phyloP scores from a whole-genome alignment of 1,140 invertebrate genomes.

The Meloidogyne floridensis region DNA sequence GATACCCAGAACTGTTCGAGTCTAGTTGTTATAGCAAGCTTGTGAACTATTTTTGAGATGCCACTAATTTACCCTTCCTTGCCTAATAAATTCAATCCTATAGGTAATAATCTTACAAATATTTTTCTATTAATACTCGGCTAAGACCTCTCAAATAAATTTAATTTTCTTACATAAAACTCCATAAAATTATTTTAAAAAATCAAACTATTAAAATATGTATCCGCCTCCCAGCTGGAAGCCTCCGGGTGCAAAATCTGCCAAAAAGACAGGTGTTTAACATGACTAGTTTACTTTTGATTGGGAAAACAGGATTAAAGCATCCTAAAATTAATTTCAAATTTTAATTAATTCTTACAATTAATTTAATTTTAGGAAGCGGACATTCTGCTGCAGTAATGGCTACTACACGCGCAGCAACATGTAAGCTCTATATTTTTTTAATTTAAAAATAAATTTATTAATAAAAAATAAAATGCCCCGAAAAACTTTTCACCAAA shows the following conservation, averaged over 20 bases:
- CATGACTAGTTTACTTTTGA: not conserved
- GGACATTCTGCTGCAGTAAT: conserved; percentile 14
- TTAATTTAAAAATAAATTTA: not conserved
- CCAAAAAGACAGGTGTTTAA: not conserved
- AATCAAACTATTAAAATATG: not conserved
- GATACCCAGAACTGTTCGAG: too few species aligned
- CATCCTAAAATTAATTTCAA: not conserved
- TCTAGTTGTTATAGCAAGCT: too few species aligned
- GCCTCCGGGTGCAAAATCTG: not conserved
- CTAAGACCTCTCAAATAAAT: not conserved
- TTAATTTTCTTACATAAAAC: too few species aligned
- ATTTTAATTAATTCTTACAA: not conserved
- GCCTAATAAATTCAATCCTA: too few species aligned
- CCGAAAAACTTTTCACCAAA: too few species aligned
- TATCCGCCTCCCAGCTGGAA: not conserved
- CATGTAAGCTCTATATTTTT: conserved; percentile 26
- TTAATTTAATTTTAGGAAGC: not conserved
- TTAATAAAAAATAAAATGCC: too few species aligned
- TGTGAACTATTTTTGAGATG: too few species aligned
- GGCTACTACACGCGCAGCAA: conserved; percentile 37
- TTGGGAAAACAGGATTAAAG: not conserved
- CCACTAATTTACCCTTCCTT: too few species aligned
- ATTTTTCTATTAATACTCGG: too few species aligned
- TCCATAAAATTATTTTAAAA: too few species aligned
- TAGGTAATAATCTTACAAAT: too few species aligned